Evolutionary conservation across 1,140 invertebrate species (phyloP).

Genomic region (Sycobia sp.): DNA sequence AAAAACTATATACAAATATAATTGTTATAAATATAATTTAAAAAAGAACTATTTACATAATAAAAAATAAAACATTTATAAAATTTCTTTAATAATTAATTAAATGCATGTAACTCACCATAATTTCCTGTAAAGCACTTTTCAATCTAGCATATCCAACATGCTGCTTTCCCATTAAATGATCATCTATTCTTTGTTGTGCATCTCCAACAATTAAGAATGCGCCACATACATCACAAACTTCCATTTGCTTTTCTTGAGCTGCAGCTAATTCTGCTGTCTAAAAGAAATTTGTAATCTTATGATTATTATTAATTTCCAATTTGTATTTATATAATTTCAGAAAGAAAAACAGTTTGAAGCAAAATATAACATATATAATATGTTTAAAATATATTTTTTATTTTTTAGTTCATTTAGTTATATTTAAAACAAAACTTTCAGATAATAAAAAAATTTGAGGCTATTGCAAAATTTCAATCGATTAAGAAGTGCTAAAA

Average conservation of each 20-base stretch:
- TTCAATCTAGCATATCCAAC: constrained; percentile 83
- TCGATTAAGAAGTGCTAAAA: too few species aligned
- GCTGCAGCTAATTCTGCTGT: constrained; percentile 81
- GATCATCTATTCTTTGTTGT: constrained; percentile 96
- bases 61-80: too few species aligned
- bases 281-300: constrained; percentile 37
- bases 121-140: constrained; percentile 68
- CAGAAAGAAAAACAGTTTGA: constrained; percentile 1
- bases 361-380: constrained; percentile 8
- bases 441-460: too few species aligned
- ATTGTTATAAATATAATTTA: too few species aligned
- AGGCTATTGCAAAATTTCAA: too few species aligned
- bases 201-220: constrained; percentile 99
- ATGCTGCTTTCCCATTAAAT: constrained; percentile 97
- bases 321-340: too few species aligned
- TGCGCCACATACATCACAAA: constrained; percentile 97
- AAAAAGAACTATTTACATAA: too few species aligned
- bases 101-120: constrained; percentile 5
- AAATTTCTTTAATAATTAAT: not conserved
- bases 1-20: too few species aligned
- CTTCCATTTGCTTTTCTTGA: constrained; percentile 98
- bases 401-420: too few species aligned
- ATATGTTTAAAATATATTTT: not conserved
- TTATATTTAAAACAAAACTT: too few species aligned
- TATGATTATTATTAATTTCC: constrained; percentile 22